Evolutionary conservation across 2,888 invertebrate species (phyloP).

Genomic region (Monoplex corrugatus): DNA sequence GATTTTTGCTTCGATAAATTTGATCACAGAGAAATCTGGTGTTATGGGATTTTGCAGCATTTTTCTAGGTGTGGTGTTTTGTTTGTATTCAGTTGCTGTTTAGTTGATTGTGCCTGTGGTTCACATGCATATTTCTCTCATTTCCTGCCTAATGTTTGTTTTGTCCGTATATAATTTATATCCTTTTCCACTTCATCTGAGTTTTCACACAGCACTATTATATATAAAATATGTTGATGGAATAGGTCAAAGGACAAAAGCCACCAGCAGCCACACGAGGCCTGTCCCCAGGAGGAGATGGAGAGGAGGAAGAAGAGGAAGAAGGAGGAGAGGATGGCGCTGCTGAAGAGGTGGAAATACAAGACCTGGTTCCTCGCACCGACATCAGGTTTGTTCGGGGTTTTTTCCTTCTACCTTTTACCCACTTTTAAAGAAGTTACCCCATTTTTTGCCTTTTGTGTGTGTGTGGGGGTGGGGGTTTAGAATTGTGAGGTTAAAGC

Average conservation of each 20-base stretch:
- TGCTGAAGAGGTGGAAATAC: constrained; percentile 81
- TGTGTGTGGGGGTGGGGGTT: neutral
- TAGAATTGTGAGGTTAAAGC: too few relatives aligned
- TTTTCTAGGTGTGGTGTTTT: too few relatives aligned
- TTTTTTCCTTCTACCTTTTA: neutral
- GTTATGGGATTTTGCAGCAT: too few relatives aligned
- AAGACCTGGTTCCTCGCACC: constrained; percentile 87
- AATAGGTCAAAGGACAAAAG: constrained; percentile 85
- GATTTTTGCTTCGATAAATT: too few relatives aligned
- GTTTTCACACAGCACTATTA: neutral
- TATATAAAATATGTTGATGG: neutral
- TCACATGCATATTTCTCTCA: too few relatives aligned
- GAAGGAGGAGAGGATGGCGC: constrained; percentile 63
- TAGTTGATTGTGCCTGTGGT: too few relatives aligned
- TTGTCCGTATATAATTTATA: too few relatives aligned
- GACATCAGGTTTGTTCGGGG: constrained; percentile 61
- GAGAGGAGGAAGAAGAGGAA: constrained; percentile 80
- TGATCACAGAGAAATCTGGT: too few relatives aligned
- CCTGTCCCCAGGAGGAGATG: constrained; percentile 82
- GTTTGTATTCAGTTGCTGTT: too few relatives aligned
- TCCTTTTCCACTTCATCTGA: neutral
- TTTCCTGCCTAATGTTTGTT: neutral
- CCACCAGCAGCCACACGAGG: constrained; percentile 90
- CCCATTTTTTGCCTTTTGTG: neutral
- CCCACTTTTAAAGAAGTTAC: too few relatives aligned